Evolutionary conservation across 1,140 invertebrate genomes (phyloP).

Genomic region (Mesaphorura yosii): DNA sequence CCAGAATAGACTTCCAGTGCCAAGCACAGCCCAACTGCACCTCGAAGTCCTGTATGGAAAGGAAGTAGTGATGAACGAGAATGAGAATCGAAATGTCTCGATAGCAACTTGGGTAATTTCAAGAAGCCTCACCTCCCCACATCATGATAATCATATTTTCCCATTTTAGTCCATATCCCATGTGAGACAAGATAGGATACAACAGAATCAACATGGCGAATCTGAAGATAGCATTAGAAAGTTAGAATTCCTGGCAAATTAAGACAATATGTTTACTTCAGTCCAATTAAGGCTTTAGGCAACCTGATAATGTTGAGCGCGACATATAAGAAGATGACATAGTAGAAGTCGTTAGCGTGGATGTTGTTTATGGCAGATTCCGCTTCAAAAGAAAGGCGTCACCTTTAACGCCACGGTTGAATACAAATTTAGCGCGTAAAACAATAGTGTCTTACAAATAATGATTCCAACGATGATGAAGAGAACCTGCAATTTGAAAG

Average conservation of each 20-base stretch:
- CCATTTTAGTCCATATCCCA: constrained; percentile 41
- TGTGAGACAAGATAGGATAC: constrained; percentile 36
- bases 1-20: constrained; percentile 37
- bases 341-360: constrained; percentile 34
- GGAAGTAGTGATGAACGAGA: no score
- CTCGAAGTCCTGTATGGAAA: constrained; percentile 32
- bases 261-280: neutral
- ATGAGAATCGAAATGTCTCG: neutral
- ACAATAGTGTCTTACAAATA: no score
- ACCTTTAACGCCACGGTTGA: no score
- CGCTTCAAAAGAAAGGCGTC: no score
- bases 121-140: no score
- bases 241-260: neutral
- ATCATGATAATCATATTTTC: constrained; percentile 37
- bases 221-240: constrained; percentile 21
- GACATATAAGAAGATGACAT: constrained; percentile 36
- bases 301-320: constrained; percentile 36
- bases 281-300: neutral
- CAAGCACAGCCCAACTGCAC: constrained; percentile 40
- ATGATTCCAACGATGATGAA: constrained; percentile 42
- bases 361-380: constrained; percentile 31
- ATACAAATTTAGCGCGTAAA: no score
- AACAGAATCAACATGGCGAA: constrained; percentile 36
- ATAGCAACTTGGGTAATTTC: no score
- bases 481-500: no score